Percentiles rank a stretch among this genome's conserved stretches.
These are phyloP conservation scores for Dendrocincla fuliginosa DNA, from an alignment of 2,797 vertebrate genomes.

Conservation along the genomic window DNA sequence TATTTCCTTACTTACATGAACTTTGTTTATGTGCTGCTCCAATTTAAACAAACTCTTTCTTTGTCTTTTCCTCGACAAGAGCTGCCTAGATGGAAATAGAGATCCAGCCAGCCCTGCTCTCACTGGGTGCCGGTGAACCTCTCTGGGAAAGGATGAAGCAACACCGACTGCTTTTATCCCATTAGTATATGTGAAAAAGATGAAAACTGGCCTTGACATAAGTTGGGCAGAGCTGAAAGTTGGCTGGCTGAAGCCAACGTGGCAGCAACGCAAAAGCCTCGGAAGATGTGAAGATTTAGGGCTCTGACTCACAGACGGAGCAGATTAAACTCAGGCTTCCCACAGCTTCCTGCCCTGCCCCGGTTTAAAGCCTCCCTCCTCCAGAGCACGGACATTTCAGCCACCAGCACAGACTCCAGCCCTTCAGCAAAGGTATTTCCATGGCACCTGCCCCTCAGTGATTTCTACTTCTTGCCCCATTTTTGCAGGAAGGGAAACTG, in stretches of 20 bases:
- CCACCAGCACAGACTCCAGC: neutral
- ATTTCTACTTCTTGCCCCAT: neutral
- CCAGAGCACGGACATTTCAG: neutral
- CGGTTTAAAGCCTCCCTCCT: neutral
- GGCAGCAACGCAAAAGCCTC: neutral
- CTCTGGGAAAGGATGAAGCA: neutral
- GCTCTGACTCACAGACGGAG: conserved; percentile 57
- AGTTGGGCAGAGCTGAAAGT: neutral
- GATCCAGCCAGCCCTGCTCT: neutral
- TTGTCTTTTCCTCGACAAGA: neutral
- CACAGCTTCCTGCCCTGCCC: conserved; percentile 63
- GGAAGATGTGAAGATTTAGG: conserved; percentile 28
- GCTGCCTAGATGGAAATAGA: neutral
- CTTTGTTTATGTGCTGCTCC: neutral
- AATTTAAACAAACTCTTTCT: conserved; percentile 6
- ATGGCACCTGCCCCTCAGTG: neutral
- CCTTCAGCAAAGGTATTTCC: neutral
- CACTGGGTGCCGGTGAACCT: neutral
- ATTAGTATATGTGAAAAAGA: neutral
- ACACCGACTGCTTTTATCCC: neutral
- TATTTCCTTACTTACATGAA: neutral
- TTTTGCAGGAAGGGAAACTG: neutral
- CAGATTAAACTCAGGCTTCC: conserved; percentile 63
- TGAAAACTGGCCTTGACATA: neutral
- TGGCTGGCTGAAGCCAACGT: neutral